Conservation (phyloP, 2,113 vertebrate species). For the Megalops atlanticus region DNA sequence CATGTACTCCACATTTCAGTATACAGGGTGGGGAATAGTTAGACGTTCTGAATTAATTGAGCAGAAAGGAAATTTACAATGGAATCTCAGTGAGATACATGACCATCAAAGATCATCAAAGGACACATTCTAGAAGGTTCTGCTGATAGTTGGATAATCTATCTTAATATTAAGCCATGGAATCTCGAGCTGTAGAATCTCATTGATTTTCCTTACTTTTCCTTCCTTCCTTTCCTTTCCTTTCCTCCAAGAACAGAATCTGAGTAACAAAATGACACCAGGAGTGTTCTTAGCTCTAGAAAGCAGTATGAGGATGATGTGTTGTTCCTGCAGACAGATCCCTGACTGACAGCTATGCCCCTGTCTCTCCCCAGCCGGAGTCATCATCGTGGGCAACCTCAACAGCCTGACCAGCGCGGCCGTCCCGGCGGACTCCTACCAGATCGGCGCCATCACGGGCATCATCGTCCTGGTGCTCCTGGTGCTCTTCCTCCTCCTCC, state of each 20-base stretch:
- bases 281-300: too few relatives aligned
- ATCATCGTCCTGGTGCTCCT: conserved; percentile 88
- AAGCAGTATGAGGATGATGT: too few relatives aligned
- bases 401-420: conserved; percentile 91
- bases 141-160: neutral
- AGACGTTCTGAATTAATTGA: too few relatives aligned
- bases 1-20: too few relatives aligned
- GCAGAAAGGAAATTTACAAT: too few relatives aligned
- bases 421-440: conserved; percentile 87
- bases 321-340: neutral
- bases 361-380: conserved; percentile 70
- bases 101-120: neutral
- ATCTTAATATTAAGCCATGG: too few relatives aligned
- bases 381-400: conserved; percentile 85
- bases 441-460: conserved; percentile 89
- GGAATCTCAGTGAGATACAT: neutral
- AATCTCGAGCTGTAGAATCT: too few relatives aligned
- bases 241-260: too few relatives aligned
- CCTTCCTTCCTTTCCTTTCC: too few relatives aligned
- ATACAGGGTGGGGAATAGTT: too few relatives aligned
- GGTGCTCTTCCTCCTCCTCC: conserved; percentile 84
- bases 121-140: neutral
- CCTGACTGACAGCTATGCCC: neutral
- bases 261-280: too few relatives aligned
- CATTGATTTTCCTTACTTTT: too few relatives aligned